These are phyloP conservation scores for Urechis unicinctus DNA, from an alignment of 2,888 invertebrate species.

Conservation along the genomic window DNA sequence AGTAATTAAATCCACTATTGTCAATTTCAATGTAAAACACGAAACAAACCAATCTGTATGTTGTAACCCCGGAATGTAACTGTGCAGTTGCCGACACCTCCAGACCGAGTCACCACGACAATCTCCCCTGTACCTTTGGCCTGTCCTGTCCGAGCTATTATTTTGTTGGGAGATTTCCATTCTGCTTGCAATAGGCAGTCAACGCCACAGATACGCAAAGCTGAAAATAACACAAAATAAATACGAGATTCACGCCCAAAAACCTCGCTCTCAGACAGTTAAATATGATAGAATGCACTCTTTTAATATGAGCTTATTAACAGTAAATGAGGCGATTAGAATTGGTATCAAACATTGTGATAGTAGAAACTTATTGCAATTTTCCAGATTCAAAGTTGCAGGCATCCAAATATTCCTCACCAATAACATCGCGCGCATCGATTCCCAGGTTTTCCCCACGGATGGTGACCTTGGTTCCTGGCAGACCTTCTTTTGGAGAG, in stretches of 20 bases:
- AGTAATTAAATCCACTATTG: no score
- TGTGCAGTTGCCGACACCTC: slow-evolving; percentile 77
- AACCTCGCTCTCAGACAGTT: no score
- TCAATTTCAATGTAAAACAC: no score
- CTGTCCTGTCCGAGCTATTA: slow-evolving; percentile 88
- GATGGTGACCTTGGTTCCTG: slow-evolving; percentile 89
- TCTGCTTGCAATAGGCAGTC: slow-evolving; percentile 92
- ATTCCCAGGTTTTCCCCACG: slow-evolving; percentile 91
- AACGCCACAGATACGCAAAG: slow-evolving; percentile 87
- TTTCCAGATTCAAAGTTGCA: no score
- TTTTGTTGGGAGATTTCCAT: slow-evolving; percentile 97
- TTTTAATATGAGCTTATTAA: no score
- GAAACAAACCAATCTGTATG: slow-evolving; percentile 47
- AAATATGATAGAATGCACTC: no score
- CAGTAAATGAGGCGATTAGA: no score
- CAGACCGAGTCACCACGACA: slow-evolving; percentile 43
- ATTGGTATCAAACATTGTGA: no score
- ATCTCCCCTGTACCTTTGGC: slow-evolving; percentile 53
- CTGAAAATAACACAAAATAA: no score
- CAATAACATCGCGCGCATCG: slow-evolving; percentile 76
- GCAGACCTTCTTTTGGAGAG: slow-evolving; percentile 97
- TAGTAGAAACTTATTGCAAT: no score
- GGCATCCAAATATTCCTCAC: slow-evolving; percentile 52
- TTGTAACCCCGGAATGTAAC: slow-evolving; percentile 83
- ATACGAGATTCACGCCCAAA: no score